Conservation (phyloP, 2,888 invertebrate genomes). For the Drosophila silvestris region DNA sequence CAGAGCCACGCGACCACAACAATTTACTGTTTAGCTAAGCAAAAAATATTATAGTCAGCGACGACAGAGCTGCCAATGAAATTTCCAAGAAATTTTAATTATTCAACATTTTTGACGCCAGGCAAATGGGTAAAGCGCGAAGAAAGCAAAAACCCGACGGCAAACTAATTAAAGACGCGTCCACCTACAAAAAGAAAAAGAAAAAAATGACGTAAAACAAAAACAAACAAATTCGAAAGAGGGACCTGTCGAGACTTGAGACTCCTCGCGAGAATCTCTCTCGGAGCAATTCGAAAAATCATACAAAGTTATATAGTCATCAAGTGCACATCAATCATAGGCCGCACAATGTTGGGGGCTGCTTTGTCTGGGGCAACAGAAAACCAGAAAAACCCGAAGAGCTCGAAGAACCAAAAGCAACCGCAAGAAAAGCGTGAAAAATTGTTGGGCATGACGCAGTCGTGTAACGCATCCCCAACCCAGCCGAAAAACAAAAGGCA, state of each 20-base stretch:
- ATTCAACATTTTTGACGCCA: constrained; percentile 79
- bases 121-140: constrained; percentile 57
- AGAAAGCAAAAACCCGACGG: constrained; percentile 45
- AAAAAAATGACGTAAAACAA: background rate
- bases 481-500: constrained; percentile 16
- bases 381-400: constrained; percentile 3
- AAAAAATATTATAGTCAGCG: constrained; percentile 26
- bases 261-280: constrained; percentile 13
- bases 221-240: constrained; percentile 2
- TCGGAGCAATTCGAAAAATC: constrained; percentile 60
- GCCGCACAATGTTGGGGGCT: constrained; percentile 54
- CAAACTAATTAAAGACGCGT: constrained; percentile 78
- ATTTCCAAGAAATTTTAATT: constrained; percentile 79
- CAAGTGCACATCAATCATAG: constrained; percentile 83
- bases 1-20: constrained; percentile 65
- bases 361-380: constrained; percentile 53
- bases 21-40: constrained; percentile 41
- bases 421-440: constrained; percentile 78
- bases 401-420: constrained; percentile 13
- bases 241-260: constrained; percentile 4
- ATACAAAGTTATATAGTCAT: constrained; percentile 83
- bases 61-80: constrained; percentile 66
- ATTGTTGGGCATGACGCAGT: constrained; percentile 78
- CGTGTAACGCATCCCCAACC: constrained; percentile 48
- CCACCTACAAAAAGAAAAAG: constrained; percentile 68